Conservation (phyloP, 2,797 vertebrate genomes). For the Acanthurus lineatus region DNA sequence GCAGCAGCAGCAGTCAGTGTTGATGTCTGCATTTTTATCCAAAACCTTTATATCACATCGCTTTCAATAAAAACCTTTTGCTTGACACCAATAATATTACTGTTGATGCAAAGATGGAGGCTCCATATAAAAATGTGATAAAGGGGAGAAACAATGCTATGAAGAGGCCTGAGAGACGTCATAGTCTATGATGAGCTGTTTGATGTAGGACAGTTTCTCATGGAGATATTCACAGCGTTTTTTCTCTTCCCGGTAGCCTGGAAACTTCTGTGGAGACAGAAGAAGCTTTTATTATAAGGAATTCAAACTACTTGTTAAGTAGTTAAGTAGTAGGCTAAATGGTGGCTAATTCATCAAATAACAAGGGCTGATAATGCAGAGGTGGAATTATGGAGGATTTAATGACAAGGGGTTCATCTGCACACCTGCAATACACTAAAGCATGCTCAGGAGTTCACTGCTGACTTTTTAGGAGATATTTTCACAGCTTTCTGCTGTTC, state of each 20-base stretch:
- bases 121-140: slow-evolving; percentile 11
- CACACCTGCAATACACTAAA: not conserved
- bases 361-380: not conserved
- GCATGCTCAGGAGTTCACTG: not conserved
- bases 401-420: too few species aligned
- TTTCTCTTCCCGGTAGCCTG: slow-evolving; percentile 90
- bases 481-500: too few species aligned
- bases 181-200: slow-evolving; percentile 87
- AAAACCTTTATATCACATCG: slow-evolving; percentile 20
- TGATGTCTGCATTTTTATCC: not conserved
- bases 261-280: slow-evolving; percentile 83
- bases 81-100: slow-evolving; percentile 13
- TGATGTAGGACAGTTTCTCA: slow-evolving; percentile 91
- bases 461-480: too few species aligned
- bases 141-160: slow-evolving; percentile 53
- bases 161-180: slow-evolving; percentile 71
- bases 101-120: slow-evolving; percentile 23
- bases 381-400: not conserved
- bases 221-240: slow-evolving; percentile 90
- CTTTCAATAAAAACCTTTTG: slow-evolving; percentile 28
- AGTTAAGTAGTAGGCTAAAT: too few species aligned
- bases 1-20: slow-evolving; percentile 4
- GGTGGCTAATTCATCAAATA: not conserved
- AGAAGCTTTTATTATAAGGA: not conserved
- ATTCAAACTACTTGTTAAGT: not conserved